Evolutionary conservation across 2,113 vertebrate genomes (phyloP).

Genomic region (Pseudopipra pipra): DNA sequence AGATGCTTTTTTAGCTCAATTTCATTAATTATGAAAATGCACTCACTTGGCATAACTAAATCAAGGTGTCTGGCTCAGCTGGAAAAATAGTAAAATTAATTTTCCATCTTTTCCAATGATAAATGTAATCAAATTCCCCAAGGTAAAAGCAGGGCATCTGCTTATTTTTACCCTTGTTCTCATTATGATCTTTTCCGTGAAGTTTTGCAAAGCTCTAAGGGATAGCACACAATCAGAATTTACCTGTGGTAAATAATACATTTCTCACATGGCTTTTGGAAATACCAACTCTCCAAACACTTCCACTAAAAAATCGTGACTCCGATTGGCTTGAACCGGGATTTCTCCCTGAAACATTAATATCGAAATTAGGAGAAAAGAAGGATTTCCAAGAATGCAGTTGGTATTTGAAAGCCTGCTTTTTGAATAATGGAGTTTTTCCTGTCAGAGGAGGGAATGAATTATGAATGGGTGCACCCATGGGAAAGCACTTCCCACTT

Average conservation of each 20-base stretch:
- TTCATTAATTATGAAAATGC: slow-evolving; percentile 21
- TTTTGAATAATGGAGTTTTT: background rate
- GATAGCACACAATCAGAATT: background rate
- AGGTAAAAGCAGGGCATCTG: background rate
- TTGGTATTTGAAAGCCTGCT: background rate
- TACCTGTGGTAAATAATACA: background rate
- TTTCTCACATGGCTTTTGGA: background rate
- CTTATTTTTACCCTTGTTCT: background rate
- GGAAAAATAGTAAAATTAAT: background rate
- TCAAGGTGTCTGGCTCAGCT: background rate
- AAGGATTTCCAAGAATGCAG: background rate
- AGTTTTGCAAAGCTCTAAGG: background rate
- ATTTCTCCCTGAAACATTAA: background rate
- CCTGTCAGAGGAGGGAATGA: background rate
- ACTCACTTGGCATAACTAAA: background rate
- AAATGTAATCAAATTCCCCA: background rate
- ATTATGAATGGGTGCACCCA: background rate
- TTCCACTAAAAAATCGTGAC: background rate
- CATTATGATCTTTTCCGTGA: background rate
- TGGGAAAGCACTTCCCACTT: background rate
- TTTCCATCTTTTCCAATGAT: background rate
- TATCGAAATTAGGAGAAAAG: background rate
- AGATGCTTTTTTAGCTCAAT: background rate
- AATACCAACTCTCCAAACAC: background rate
- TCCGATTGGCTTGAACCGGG: background rate